Percentiles rank a stretch among this genome's conserved stretches.
Evolutionary conservation across 2,113 vertebrate genomes (phyloP).

Genomic region (Bubo bubo): DNA sequence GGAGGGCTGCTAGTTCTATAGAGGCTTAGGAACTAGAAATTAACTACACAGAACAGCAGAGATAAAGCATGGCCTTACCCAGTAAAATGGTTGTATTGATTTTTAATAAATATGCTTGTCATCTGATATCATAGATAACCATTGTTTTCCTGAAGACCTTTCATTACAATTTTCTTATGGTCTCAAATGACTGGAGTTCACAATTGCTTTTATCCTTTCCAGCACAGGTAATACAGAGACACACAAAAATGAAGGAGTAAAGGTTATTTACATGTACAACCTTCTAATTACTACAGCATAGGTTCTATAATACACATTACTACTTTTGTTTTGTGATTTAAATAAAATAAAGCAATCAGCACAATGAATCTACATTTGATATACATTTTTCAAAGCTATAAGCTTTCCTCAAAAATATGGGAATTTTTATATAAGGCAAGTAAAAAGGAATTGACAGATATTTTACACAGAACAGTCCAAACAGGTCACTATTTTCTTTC

Average conservation of each 20-base stretch:
- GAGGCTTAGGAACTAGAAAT: background rate
- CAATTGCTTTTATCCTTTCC: background rate
- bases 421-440: background rate
- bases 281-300: background rate
- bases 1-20: background rate
- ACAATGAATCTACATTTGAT: background rate
- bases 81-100: background rate
- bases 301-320: rapidly evolving
- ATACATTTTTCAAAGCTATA: background rate
- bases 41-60: background rate
- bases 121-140: background rate
- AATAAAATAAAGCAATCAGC: background rate
- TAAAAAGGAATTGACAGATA: background rate
- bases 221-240: background rate
- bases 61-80: background rate
- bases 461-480: background rate
- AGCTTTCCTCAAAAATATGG: background rate
- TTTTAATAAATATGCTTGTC: background rate
- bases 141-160: background rate
- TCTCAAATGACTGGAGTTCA: background rate
- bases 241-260: background rate
- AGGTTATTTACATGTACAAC: background rate
- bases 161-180: background rate
- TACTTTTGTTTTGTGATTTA: background rate
- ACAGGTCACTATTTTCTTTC: background rate